Evolutionary conservation across 2,113 vertebrate genomes (phyloP), one percentile per base, ranked within the genome.

Genomic region (Ardeotis arabs): DNA sequence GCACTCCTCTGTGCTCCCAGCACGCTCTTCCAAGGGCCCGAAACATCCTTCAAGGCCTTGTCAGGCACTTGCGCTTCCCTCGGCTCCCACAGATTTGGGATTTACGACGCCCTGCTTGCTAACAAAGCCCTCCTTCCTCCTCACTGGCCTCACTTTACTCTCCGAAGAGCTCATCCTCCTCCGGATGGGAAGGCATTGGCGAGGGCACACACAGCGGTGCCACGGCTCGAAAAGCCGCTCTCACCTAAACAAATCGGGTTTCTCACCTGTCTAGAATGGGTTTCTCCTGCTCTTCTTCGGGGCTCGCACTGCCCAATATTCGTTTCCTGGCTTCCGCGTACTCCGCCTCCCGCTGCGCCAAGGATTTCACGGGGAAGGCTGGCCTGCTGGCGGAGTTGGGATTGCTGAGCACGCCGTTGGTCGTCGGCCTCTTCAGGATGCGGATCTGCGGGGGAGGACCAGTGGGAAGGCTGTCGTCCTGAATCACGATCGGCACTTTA

Each of bases 311-410:
- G 83, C 99, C 99, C 95, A 99, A 96, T 95, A 99, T 99, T 89
- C 99, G 98, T 96, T 99, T 99, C 80, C 99, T 97, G 95, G 99
- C 99, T 91, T 99, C 99, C 0, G 99, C 99, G 92, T 99, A 99
- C 92, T 99, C 99, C 0, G 99, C 99, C 96, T 99, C 99, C 28
- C 99, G 97, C 98, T 99, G 99, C 0, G 99, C 99, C 97, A 99
- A 95, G 60, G 99, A 99, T 87, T 99, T 99, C 58, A 99, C 99
- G 1, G 99, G 99, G 31, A 98, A 98, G 18, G 98, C 97, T 0
- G 99, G 99, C 41, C 99, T 98, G 97, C 95, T 98, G 96, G 98
- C 98, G 1, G 98, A 97, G 95, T 96, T 78, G 74, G 98, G 95
- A 8, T 96, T 98, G 82, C 98, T 99, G 45, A 99, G 96, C 16